Percentiles rank a stretch among this genome's conserved stretches.
Conservation (phyloP, 2,797 vertebrate species). For the Coregonus sp. region DNA sequence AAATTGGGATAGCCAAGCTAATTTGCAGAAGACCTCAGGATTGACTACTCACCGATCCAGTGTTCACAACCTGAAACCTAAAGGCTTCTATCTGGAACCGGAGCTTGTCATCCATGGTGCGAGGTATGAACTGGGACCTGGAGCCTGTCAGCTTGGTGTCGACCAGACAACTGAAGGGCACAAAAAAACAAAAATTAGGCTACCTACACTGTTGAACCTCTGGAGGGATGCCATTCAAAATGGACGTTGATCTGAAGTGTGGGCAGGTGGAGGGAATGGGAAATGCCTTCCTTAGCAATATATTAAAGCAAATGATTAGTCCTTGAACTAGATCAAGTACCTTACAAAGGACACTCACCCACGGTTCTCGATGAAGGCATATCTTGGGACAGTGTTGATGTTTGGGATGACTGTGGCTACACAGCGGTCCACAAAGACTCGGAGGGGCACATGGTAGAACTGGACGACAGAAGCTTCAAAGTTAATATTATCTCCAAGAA, state of each 20-base stretch:
- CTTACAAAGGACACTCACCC: conserved; percentile 46
- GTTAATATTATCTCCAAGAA: conserved; percentile 62
- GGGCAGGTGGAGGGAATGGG: too few species aligned
- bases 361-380: conserved; percentile 53
- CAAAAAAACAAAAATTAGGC: background rate
- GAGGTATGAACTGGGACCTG: conserved; percentile 23
- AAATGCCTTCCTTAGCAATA: too few species aligned
- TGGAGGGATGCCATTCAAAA: background rate
- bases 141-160: conserved; percentile 31
- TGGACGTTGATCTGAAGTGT: too few species aligned
- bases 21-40: background rate
- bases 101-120: conserved; percentile 26
- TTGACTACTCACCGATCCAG: conserved; percentile 21
- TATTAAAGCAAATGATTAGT: background rate
- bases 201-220: background rate
- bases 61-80: conserved; percentile 10
- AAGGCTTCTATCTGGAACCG: conserved; percentile 32
- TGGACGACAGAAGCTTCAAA: conserved; percentile 56
- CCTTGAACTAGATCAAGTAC: background rate
- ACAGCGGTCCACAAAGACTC: conserved; percentile 62
- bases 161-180: conserved; percentile 22
- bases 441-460: conserved; percentile 59
- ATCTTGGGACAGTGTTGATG: conserved; percentile 52
- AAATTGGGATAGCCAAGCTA: background rate
- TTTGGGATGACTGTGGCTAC: conserved; percentile 53